These are phyloP conservation scores for Tetranychus urticae DNA, from an alignment of 1,140 invertebrate genomes.

Conservation along the genomic window DNA sequence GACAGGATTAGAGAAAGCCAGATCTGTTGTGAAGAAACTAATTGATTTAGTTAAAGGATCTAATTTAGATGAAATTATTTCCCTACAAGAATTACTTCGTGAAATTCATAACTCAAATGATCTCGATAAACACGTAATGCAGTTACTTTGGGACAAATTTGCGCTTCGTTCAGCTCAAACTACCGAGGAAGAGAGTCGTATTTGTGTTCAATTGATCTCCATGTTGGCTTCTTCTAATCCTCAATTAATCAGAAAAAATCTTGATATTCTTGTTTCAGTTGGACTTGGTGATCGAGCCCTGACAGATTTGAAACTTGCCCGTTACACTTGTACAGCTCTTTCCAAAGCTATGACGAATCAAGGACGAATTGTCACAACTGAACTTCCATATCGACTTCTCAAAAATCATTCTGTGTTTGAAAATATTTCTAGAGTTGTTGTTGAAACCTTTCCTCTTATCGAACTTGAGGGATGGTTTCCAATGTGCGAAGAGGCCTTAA, in stretches of 20 bases:
- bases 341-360: constrained; percentile 23
- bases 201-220: constrained; percentile 41
- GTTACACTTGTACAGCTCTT: constrained; percentile 32
- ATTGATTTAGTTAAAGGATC: constrained; percentile 31
- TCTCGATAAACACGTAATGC: constrained; percentile 24
- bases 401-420: constrained; percentile 31
- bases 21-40: constrained; percentile 33
- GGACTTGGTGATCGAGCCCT: constrained; percentile 27
- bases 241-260: constrained; percentile 30
- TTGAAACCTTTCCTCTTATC: constrained; percentile 21
- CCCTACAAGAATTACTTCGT: constrained; percentile 43
- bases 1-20: constrained; percentile 21
- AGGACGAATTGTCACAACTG: constrained; percentile 12
- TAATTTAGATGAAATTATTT: constrained; percentile 35
- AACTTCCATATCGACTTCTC: constrained; percentile 21
- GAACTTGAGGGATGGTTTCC: constrained; percentile 29
- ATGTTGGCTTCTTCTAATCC: constrained; percentile 35
- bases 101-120: constrained; percentile 28
- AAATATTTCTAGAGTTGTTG: constrained; percentile 23
- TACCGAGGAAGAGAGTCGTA: constrained; percentile 35
- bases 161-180: constrained; percentile 44
- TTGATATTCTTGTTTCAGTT: constrained; percentile 30
- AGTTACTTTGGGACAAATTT: constrained; percentile 58
- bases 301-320: constrained; percentile 28
- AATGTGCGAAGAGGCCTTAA: constrained; percentile 32